Evolutionary conservation across 1,140 invertebrate genomes (phyloP).

Genomic region (Pantala flavescens): DNA sequence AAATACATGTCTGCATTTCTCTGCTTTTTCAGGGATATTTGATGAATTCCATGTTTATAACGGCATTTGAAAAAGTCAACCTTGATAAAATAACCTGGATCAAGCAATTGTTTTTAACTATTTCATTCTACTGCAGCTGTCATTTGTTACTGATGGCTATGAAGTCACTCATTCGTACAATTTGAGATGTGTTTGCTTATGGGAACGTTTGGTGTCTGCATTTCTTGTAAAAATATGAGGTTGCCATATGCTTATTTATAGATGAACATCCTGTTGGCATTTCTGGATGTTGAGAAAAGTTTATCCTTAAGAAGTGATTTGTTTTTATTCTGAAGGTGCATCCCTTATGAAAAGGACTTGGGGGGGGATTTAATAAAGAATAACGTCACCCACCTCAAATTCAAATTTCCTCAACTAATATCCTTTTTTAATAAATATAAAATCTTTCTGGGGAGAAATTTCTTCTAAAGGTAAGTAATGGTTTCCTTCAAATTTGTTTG

Average conservation of each 20-base stretch:
- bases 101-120: too few species aligned
- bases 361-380: conserved; percentile 1
- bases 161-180: too few species aligned
- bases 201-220: not conserved
- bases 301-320: not conserved
- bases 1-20: not conserved
- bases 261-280: not conserved
- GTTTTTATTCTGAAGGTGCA: not conserved
- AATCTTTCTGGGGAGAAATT: too few species aligned
- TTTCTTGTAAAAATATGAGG: conserved; percentile 1
- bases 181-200: not conserved
- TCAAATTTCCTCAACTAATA: not conserved
- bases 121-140: too few species aligned
- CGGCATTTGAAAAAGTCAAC: not conserved
- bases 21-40: not conserved
- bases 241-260: not conserved
- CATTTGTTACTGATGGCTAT: too few species aligned
- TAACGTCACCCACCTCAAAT: not conserved
- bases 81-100: not conserved
- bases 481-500: too few species aligned
- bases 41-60: not conserved
- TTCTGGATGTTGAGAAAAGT: not conserved
- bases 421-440: too few species aligned
- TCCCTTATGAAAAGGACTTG: not conserved
- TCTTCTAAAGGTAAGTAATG: too few species aligned